Evolutionary conservation across 2,888 invertebrate genomes (phyloP).

Genomic region (Hirtodrosophila trivittata): DNA sequence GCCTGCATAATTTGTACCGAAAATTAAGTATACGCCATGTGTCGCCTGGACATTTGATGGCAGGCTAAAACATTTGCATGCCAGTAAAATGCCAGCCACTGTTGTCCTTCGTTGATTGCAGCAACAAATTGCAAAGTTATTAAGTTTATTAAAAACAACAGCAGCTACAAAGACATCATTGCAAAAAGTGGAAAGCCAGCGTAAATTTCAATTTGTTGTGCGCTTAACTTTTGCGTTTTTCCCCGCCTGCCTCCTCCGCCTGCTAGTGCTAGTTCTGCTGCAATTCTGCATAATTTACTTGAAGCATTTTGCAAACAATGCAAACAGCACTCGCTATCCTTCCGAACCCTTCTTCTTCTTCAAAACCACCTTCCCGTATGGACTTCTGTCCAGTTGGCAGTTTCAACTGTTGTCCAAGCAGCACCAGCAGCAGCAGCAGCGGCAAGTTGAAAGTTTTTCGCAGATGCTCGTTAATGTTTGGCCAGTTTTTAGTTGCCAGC

Average conservation of each 20-base stretch:
- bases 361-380: neutral
- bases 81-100: slow-evolving; percentile 31
- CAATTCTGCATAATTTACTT: slow-evolving; percentile 75
- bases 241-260: slow-evolving; percentile 12
- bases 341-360: neutral
- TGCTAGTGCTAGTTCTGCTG: slow-evolving; percentile 36
- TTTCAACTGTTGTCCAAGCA: slow-evolving; percentile 23
- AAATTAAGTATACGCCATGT: slow-evolving; percentile 69
- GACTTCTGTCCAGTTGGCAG: slow-evolving; percentile 15
- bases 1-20: slow-evolving; percentile 59
- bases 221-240: slow-evolving; percentile 63
- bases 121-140: slow-evolving; percentile 73
- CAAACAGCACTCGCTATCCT: slow-evolving; percentile 33
- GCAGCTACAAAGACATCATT: slow-evolving; percentile 56
- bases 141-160: slow-evolving; percentile 73
- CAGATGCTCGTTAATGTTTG: slow-evolving; percentile 74
- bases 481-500: slow-evolving; percentile 39
- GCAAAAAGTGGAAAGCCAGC: slow-evolving; percentile 40
- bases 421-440: slow-evolving; percentile 9
- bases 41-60: slow-evolving; percentile 38
- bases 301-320: slow-evolving; percentile 70
- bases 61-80: slow-evolving; percentile 59
- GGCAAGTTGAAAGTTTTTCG: slow-evolving; percentile 65
- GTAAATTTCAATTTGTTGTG: slow-evolving; percentile 64
- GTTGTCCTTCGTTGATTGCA: slow-evolving; percentile 65